Evolutionary conservation across 2,797 vertebrate species (phyloP).

Genomic region (Eulemur rubriventer): DNA sequence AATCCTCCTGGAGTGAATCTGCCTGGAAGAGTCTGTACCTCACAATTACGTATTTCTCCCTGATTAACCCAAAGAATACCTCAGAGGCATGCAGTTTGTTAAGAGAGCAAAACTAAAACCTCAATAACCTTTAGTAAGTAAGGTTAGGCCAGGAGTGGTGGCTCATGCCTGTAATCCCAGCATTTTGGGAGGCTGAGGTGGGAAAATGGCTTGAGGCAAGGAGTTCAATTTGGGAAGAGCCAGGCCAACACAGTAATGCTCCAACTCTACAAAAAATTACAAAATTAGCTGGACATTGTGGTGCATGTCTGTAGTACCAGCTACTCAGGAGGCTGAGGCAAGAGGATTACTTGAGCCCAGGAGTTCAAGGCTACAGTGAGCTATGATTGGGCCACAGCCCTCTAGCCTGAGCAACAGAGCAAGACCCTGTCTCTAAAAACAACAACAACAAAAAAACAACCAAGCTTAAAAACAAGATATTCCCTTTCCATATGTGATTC

Average conservation of each 20-base stretch:
- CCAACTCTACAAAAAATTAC: neutral
- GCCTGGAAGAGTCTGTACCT: neutral
- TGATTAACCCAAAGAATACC: neutral
- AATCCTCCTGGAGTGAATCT: neutral
- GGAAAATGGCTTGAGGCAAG: neutral
- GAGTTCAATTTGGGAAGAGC: neutral
- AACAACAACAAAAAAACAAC: neutral
- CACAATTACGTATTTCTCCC: neutral
- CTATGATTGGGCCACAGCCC: neutral
- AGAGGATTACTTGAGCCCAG: neutral
- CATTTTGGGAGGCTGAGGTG: neutral
- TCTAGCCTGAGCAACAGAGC: neutral
- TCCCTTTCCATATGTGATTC: slow-evolving; percentile 5
- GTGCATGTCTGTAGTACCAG: neutral
- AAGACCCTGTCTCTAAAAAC: neutral
- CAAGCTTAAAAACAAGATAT: neutral
- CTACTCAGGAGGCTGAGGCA: neutral
- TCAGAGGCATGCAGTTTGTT: neutral
- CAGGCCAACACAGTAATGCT: neutral
- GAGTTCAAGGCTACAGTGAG: neutral
- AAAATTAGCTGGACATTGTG: neutral
- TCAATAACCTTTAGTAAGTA: neutral
- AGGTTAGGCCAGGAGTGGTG: neutral
- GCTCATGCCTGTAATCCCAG: neutral
- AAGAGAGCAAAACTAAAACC: neutral